These are phyloP conservation scores for Lemur catta DNA, from an alignment of 2,797 vertebrate species.

Conservation along the genomic window DNA sequence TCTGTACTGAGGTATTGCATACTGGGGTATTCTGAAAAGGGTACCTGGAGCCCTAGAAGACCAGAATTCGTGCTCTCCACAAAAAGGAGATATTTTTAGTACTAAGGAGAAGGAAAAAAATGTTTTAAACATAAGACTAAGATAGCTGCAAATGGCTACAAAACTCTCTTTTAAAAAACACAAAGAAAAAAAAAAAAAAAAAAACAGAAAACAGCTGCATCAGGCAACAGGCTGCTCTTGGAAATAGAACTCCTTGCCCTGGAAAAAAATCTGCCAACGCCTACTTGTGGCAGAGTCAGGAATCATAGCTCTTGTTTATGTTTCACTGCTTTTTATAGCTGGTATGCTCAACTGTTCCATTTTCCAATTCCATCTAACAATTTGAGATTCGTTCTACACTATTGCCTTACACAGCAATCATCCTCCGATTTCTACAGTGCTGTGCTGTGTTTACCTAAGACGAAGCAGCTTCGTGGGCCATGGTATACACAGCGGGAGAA, in stretches of 20 bases:
- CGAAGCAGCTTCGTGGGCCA: neutral
- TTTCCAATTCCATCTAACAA: neutral
- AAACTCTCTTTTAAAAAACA: neutral
- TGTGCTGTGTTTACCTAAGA: neutral
- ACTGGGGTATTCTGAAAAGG: neutral
- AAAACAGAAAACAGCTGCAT: neutral
- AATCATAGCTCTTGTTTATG: neutral
- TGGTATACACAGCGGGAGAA: neutral
- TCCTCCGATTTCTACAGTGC: accelerated
- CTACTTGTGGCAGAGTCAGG: neutral
- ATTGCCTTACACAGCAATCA: neutral
- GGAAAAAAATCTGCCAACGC: neutral
- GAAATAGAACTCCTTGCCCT: neutral
- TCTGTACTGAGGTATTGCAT: neutral
- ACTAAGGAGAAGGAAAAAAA: neutral
- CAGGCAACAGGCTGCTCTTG: neutral
- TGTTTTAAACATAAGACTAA: neutral
- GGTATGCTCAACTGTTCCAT: neutral
- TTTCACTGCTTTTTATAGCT: neutral
- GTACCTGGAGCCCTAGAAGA: neutral
- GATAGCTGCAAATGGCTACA: neutral
- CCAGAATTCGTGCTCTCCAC: neutral
- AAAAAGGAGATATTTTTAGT: neutral
- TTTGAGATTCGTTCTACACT: neutral
- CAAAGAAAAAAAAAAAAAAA: neutral